Evolutionary conservation across 2,113 vertebrate genomes (phyloP), one percentile per base, ranked within the genome.

Genomic region (Arenaria interpres): DNA sequence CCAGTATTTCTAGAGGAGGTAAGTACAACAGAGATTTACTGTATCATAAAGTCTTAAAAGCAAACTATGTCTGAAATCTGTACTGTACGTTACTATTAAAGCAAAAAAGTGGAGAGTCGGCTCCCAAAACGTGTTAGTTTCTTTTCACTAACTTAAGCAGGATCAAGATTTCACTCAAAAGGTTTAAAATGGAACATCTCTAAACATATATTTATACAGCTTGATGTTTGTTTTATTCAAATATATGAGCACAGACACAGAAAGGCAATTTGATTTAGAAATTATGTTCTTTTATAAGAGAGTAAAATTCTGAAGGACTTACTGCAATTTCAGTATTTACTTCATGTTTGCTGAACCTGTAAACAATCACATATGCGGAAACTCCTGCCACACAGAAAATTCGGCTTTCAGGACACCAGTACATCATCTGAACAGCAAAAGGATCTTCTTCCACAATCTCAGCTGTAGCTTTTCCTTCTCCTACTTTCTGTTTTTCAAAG

Each of bases 361-460:
- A 99, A 94, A 99, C 96, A 85, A 99, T 98, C 89, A 99, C 98
- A 97, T 99, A 99, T 4, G 99, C 98, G 33, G 99, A 99, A 96
- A 99, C 99, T 97, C 99, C 99, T 33, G 99, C 99, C 77, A 99
- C 99, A 96, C 99, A 99, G 94, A 99, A 99, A 97, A 99, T 98
- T 69, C 99, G 98, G 96, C 99, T 99, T 86, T 99, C 99, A 48
- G 99, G 99, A 88, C 99, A 99, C 99, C 99, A 99, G 95, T 97
- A 99, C 97, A 99, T 98, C 99, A 99, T 99, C 93, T 99, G 99
- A 94, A 99, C 90, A 17, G 99, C 99, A 90, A 98, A 99, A 14
- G 99, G 99, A 93, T 99, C 99, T 85, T 99, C 99, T 88, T 99
- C 99, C 68, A 98, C 98, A 94, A 99, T 97, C 69, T 99, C 99